A percentile compares a stretch with the other conserved stretches of the same genome.
phyloP scores from a whole-genome alignment of 1,140 invertebrate species.

The Mya arenaria region DNA sequence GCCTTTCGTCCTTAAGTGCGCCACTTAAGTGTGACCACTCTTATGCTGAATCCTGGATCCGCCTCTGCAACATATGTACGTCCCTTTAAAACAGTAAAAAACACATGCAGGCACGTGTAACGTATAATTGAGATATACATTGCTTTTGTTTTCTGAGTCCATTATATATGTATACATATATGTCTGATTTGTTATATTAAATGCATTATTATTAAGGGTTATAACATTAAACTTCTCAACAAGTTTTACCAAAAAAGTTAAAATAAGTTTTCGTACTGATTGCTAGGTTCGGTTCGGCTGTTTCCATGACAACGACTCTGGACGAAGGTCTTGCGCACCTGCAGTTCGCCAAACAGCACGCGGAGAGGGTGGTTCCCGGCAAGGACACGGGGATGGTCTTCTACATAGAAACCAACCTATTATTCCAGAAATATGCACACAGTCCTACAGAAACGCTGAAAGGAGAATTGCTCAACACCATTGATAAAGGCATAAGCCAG shows the following conservation, averaged over 20 bases:
- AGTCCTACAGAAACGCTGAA: constrained; percentile 22
- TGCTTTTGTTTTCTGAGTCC: background rate
- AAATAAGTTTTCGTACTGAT: background rate
- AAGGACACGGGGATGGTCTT: constrained; percentile 53
- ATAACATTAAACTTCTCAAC: background rate
- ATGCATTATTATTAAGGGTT: background rate
- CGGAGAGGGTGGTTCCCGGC: constrained; percentile 6
- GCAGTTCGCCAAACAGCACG: constrained; percentile 25
- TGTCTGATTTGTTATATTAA: background rate
- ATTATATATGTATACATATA: background rate
- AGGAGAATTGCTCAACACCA: constrained; percentile 15
- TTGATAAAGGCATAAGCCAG: constrained; percentile 41
- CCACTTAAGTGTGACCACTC: too few relatives aligned
- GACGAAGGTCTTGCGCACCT: constrained; percentile 31
- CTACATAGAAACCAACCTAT: constrained; percentile 50
- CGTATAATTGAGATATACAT: background rate
- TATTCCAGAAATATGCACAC: constrained; percentile 41
- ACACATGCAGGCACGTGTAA: background rate
- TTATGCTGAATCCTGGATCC: too few relatives aligned
- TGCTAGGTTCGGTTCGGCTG: constrained; percentile 22
- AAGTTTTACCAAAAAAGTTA: background rate
- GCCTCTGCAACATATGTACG: too few relatives aligned
- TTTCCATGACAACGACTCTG: constrained; percentile 31
- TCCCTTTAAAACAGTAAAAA: too few relatives aligned
- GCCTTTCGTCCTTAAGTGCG: too few relatives aligned